These are phyloP conservation scores for Heterodera filipjevi DNA, from an alignment of 2,888 invertebrate genomes.

Conservation along the genomic window DNA sequence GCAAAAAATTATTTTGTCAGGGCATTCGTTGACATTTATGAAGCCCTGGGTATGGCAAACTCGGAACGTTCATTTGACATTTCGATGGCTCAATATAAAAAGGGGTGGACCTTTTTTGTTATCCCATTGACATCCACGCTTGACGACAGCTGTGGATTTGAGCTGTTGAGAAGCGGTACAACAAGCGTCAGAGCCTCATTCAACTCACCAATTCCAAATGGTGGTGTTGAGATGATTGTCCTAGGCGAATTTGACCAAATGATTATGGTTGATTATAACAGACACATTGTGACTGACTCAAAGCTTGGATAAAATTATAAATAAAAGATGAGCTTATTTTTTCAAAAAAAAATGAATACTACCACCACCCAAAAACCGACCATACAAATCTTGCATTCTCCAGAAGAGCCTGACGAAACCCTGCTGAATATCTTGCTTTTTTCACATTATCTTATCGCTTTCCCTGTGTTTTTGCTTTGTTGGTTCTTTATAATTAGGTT, in stretches of 20 bases:
- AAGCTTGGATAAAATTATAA: not conserved
- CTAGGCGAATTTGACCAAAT: slow-evolving; percentile 36
- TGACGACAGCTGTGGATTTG: slow-evolving; percentile 35
- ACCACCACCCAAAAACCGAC: not conserved
- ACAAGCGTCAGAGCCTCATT: slow-evolving; percentile 20
- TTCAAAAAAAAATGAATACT: no score
- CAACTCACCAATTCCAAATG: slow-evolving; percentile 23
- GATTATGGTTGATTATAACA: slow-evolving; percentile 30
- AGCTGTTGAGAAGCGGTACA: slow-evolving; percentile 34
- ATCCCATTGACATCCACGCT: slow-evolving; percentile 35
- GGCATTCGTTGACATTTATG: slow-evolving; percentile 34
- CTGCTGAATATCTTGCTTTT: not conserved
- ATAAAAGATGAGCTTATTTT: not conserved
- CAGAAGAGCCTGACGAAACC: not conserved
- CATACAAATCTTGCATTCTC: not conserved
- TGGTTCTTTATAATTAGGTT: not conserved
- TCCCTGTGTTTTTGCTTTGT: not conserved
- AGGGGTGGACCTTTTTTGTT: slow-evolving; percentile 33
- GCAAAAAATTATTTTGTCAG: slow-evolving; percentile 9
- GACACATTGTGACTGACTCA: slow-evolving; percentile 31
- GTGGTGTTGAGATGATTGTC: slow-evolving; percentile 30
- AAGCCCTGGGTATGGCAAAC: slow-evolving; percentile 18
- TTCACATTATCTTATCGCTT: not conserved
- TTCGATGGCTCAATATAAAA: slow-evolving; percentile 19
- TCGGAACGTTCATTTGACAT: slow-evolving; percentile 23